Percentiles rank a stretch among this genome's conserved stretches.
Evolutionary conservation across 2,113 vertebrate species (phyloP).

Genomic region (Caloenas nicobarica): DNA sequence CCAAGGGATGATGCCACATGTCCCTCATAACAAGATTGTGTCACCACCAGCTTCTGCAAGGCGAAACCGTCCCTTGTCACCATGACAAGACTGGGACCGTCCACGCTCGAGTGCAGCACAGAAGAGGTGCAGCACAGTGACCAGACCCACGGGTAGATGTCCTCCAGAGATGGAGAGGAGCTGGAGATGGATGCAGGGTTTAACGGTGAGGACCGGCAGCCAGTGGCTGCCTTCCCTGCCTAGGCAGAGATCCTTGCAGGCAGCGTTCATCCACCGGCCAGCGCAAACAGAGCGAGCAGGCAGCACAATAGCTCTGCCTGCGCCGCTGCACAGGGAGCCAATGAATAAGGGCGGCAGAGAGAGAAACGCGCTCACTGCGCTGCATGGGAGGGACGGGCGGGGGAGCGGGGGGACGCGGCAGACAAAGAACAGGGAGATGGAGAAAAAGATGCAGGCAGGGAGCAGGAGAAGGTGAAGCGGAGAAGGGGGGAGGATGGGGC

Average conservation of each 20-base stretch:
- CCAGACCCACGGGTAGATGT: fast-evolving
- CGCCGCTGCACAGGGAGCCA: not conserved
- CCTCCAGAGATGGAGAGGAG: not conserved
- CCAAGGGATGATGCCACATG: fast-evolving
- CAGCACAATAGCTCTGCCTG: constrained; percentile 11
- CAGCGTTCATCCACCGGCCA: fast-evolving
- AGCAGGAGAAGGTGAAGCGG: constrained; percentile 9
- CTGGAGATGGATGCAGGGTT: not conserved
- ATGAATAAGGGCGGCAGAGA: not conserved
- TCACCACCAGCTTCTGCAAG: not conserved
- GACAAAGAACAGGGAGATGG: constrained; percentile 44
- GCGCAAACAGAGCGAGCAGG: not conserved
- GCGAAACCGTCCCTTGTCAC: not conserved
- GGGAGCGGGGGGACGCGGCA: not conserved
- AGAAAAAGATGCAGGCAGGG: not conserved
- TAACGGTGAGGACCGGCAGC: not conserved
- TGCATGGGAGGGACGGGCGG: constrained; percentile 41
- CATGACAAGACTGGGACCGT: fast-evolving
- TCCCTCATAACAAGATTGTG: not conserved
- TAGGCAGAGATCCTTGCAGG: not conserved
- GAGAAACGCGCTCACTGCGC: not conserved
- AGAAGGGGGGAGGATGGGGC: not conserved
- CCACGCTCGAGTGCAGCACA: fast-evolving
- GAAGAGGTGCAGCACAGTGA: fast-evolving
- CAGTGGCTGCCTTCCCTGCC: not conserved